These are phyloP conservation scores for Azemiops feae DNA, from an alignment of 2,113 vertebrate species.

Conservation along the genomic window DNA sequence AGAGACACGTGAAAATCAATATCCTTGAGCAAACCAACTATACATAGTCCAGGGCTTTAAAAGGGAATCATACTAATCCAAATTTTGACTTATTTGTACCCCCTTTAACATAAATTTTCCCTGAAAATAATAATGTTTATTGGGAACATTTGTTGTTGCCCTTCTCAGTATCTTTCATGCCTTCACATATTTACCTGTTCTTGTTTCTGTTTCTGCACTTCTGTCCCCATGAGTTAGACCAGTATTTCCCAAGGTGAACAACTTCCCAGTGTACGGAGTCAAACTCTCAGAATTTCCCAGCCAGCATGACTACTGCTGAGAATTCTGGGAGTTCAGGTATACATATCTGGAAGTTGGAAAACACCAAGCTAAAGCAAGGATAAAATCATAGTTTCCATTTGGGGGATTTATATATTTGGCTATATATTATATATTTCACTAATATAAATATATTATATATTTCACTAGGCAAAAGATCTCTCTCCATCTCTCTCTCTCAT, in stretches of 20 bases:
- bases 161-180: not conserved
- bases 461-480: not conserved
- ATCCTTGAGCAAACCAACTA: not conserved
- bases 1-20: not conserved
- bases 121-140: conserved; percentile 19
- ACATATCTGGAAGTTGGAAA: not conserved
- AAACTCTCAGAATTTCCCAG: not conserved
- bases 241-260: not conserved
- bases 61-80: not conserved
- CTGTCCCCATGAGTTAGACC: not conserved
- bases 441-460: too few species aligned
- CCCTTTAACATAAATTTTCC: not conserved
- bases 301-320: not conserved
- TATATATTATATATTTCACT: too few species aligned
- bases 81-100: not conserved
- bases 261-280: not conserved
- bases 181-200: not conserved
- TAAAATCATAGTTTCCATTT: not conserved
- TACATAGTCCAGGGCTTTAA: not conserved
- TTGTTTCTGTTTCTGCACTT: conserved; percentile 6
- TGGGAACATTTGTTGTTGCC: conserved; percentile 17
- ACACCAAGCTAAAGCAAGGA: not conserved
- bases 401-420: not conserved
- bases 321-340: not conserved
- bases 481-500: not conserved